Evolutionary conservation across 2,888 invertebrate species (phyloP).

Genomic region (Brassicogethes aeneus): DNA sequence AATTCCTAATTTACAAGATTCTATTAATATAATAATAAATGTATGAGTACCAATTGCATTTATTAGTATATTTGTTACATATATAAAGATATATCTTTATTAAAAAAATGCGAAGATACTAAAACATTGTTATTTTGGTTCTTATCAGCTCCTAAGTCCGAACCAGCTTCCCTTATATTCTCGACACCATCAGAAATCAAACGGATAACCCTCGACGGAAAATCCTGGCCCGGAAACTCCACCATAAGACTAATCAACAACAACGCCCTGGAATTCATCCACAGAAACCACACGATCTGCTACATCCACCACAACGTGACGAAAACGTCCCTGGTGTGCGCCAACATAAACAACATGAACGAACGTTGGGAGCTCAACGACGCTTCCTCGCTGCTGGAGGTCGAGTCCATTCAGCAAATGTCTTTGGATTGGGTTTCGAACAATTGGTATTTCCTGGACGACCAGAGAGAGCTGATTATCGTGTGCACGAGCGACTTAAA

Average conservation of each 20-base stretch:
- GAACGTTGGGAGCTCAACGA: slow-evolving; percentile 49
- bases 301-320: slow-evolving; percentile 61
- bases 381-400: slow-evolving; percentile 53
- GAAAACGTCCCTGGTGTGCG: slow-evolving; percentile 51
- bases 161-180: slow-evolving; percentile 57
- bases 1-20: too few relatives aligned
- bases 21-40: too few relatives aligned
- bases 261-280: slow-evolving; percentile 55
- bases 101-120: background rate
- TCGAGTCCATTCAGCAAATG: slow-evolving; percentile 62
- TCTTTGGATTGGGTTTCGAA: slow-evolving; percentile 77
- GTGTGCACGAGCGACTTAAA: slow-evolving; percentile 43
- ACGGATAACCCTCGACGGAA: slow-evolving; percentile 50
- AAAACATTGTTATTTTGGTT: background rate
- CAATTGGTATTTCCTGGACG: slow-evolving; percentile 75
- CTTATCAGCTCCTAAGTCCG: slow-evolving; percentile 51
- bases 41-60: too few relatives aligned
- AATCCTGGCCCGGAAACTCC: slow-evolving; percentile 38
- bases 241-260: slow-evolving; percentile 38
- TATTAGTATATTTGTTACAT: too few relatives aligned
- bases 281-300: slow-evolving; percentile 58
- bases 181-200: slow-evolving; percentile 58
- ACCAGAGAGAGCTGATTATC: slow-evolving; percentile 27
- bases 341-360: slow-evolving; percentile 54
- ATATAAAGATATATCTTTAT: too few relatives aligned